Base-by-base conservation (phyloP, 2,113 vertebrate genomes). In the Mastomys natalensis region DNA sequence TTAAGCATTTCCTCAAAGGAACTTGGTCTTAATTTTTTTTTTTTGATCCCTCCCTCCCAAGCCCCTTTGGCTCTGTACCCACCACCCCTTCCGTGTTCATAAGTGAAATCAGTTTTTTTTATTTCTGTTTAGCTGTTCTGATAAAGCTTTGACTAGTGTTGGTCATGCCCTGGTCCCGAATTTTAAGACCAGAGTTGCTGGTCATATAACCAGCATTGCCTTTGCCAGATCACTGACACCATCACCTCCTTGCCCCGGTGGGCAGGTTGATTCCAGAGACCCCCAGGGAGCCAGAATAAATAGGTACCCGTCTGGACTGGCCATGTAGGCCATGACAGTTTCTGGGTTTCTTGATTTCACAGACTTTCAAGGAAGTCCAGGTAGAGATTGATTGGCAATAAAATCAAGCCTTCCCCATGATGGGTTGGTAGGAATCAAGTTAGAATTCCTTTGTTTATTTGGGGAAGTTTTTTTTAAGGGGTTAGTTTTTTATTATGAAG, bases 1-100 rank as follows among this genome's bases (percentile, higher is more conserved):
- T 98, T 98, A 94, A 81, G 45, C 64, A 70, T 93, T 66, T 95
- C 72, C 80, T 76, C 76, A 95, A 51, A 89, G 19, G 80, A 94
- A 84, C 86, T 74, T 90, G 29, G 22, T 68, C 62, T 68, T 68
- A 37, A 16, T 68, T 91, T 48, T 48, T 48, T 84, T 37, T 64
- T 48, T 84, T 37, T 64, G 16, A 1, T 0, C 7, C 15, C 45
- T 88, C 93, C 89, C 55, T 90, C 62, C 29, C 62, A 82, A 86
- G 53, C 78, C 77, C 8, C 7, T n/a, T 1, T 34, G 29, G 37
- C 10, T 66, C 4, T 48, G 22, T 90, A 48, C 78, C 76, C 62
- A 43, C 55, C 81, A 74, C 53, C 53, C 78, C 72, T 82, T 88
- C 31, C 19, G 31, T 85, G 58, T 77, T 72, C 88, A 82, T 40